A percentile compares a stretch with the other conserved stretches of the same genome.
Conservation (phyloP, 2,113 vertebrate genomes). For the Delphinapterus leucas region DNA sequence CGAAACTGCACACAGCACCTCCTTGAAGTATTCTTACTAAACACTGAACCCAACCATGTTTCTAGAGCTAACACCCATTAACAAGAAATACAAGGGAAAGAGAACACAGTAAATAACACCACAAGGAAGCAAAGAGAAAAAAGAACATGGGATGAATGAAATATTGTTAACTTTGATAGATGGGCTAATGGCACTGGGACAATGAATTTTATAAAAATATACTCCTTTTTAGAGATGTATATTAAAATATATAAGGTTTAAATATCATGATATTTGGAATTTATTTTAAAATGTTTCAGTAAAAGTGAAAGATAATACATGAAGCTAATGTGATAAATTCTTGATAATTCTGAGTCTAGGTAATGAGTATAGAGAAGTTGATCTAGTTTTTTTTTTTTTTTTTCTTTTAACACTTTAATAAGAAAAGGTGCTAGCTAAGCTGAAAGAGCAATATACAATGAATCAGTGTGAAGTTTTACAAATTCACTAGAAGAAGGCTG, state of each 20-base stretch:
- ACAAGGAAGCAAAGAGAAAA: neutral
- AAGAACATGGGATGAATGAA: constrained; percentile 13
- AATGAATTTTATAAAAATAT: neutral
- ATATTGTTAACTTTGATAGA: neutral
- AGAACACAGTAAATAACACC: neutral
- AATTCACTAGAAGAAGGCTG: neutral
- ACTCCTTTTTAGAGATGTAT: neutral
- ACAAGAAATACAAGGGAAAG: constrained; percentile 31
- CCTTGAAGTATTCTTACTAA: neutral
- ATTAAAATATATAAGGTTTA: neutral
- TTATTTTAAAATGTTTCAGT: neutral
- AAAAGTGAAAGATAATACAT: neutral
- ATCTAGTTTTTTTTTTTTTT: neutral
- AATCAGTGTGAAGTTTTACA: neutral
- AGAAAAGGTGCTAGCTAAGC: neutral
- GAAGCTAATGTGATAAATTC: neutral
- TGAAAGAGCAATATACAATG: neutral
- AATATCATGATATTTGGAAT: neutral
- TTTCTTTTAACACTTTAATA: no score
- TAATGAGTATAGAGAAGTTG: neutral
- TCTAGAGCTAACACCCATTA: constrained; percentile 32
- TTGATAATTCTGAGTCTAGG: neutral
- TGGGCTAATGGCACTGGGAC: neutral
- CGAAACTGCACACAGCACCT: neutral
- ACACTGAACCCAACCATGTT: neutral